Evolutionary conservation across 2,888 invertebrate genomes (phyloP), one percentile per base, ranked within the genome.

Genomic region (Lasioglossum leucozonium): DNA sequence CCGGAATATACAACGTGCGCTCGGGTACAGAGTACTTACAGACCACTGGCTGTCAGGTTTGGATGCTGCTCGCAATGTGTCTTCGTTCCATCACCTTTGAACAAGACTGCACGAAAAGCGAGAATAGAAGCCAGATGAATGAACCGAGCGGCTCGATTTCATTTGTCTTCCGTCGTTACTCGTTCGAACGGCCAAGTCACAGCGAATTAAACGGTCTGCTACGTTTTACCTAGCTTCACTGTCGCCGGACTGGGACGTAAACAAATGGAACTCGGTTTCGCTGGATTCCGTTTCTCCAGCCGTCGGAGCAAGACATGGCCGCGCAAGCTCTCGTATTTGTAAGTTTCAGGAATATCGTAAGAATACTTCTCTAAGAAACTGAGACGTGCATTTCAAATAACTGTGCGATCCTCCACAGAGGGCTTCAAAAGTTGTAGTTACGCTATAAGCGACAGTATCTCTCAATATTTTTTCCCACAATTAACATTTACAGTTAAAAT

Each of bases 121-220:
- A 67, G 51, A 55, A 78, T 65, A 67, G 65, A 55, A 65, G 40
- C 62, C 30, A 11, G 51, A 42, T 42, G 77, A 69, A 62, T 78
- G 71, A 78, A 72, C 65, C 78, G 26, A 26, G 72, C 55, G 62
- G 51, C 44, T 76, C 65, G 78, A 72, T 79, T 84, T 67, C 72
- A 72, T 84, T 75, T 72, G 77, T 40, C 62, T 72, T 69, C 34
- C 30, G 71, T 22, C 40, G 44, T 42, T 73, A 47, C 51, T 51
- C 42, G 67, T 72, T 51, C 65, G 47, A 37, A 58, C 67, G 42
- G 22, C 18, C 75, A 26, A 62, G 62, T 58, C 71, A 22, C 40
- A 40, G 71, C 81, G 75, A 81, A 75, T 72, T 75, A 75, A 72
- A 82, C 81, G 62, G 42, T 65, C 51, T 42, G 75, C 51, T 72